Conservation (phyloP, 2,888 invertebrate genomes). For the Leucophenga montana region DNA sequence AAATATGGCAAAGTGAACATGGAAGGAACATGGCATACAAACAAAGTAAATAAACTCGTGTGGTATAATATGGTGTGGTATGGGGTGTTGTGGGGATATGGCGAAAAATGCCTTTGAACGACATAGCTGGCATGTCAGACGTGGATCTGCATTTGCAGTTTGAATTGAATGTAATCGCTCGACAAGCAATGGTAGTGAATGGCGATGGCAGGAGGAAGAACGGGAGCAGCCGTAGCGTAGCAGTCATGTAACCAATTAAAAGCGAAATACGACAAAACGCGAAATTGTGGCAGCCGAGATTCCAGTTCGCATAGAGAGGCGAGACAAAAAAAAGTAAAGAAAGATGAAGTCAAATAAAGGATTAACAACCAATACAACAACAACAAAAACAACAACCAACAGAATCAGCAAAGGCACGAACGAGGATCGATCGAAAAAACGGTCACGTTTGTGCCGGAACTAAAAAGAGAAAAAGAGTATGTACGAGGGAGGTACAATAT, state of each 20-base stretch:
- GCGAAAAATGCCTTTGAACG: background rate
- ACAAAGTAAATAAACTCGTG: conserved; percentile 34
- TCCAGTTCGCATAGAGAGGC: conserved; percentile 19
- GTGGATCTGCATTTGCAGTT: conserved; percentile 20
- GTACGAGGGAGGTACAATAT: too few species aligned
- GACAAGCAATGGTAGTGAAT: conserved; percentile 53
- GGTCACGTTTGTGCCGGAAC: conserved; percentile 52
- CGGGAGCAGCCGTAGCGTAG: conserved; percentile 56
- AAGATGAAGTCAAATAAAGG: too few species aligned
- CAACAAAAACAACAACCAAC: conserved; percentile 33
- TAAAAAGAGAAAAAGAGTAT: background rate
- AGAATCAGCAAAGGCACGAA: conserved; percentile 28
- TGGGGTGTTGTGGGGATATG: background rate
- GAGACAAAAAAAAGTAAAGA: too few species aligned
- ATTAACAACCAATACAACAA: conserved; percentile 21
- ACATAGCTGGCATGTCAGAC: conserved; percentile 15
- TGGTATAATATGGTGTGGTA: too few species aligned
- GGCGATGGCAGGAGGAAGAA: conserved; percentile 50
- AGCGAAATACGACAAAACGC: conserved; percentile 61
- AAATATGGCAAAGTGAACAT: conserved; percentile 52
- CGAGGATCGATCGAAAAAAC: conserved; percentile 26
- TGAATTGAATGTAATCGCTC: conserved; percentile 18
- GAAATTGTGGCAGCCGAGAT: conserved; percentile 52
- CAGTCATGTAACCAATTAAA: conserved; percentile 67
- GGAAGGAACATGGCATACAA: conserved; percentile 24